Percentiles rank a stretch among this genome's conserved stretches.
Conservation (phyloP, 2,888 invertebrate genomes). For the Nemapogon koenigi region DNA sequence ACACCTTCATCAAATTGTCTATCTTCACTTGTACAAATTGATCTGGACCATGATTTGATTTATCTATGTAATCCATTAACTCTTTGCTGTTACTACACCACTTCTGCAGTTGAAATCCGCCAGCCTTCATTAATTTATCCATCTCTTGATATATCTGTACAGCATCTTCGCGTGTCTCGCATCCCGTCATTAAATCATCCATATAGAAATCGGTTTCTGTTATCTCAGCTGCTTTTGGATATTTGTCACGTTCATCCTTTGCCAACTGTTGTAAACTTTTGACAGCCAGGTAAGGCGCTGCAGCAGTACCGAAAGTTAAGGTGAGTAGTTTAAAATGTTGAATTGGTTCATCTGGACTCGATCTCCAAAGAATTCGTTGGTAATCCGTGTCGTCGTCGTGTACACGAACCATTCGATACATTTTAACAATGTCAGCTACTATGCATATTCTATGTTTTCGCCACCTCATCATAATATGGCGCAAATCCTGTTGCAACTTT, state of each 20-base stretch:
- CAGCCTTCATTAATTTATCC: conserved; percentile 1
- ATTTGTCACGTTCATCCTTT: conserved; percentile 13
- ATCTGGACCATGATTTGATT: neutral
- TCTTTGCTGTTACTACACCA: conserved; percentile 5
- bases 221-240: conserved; percentile 14
- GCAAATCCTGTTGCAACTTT: conserved; percentile 15
- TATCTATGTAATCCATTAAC: conserved; percentile 2
- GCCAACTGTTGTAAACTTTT: conserved; percentile 15
- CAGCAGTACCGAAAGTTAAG: conserved; percentile 18
- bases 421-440: conserved; percentile 20
- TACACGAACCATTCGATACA: conserved; percentile 19
- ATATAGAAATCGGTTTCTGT: conserved; percentile 4
- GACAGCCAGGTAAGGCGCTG: conserved; percentile 18
- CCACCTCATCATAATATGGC: conserved; percentile 19
- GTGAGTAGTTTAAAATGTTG: conserved; percentile 14
- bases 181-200: conserved; percentile 8
- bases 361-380: conserved; percentile 19
- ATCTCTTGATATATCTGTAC: conserved; percentile 1
- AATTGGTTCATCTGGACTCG: conserved; percentile 7
- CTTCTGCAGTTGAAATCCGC: conserved; percentile 9
- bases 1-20: conserved; percentile 17
- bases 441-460: conserved; percentile 17
- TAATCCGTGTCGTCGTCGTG: conserved; percentile 14
- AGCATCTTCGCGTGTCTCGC: conserved; percentile 3
- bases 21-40: conserved; percentile 12